Evolutionary conservation across 2,797 vertebrate genomes (phyloP).

Genomic region (Cephalopachus bancanus): DNA sequence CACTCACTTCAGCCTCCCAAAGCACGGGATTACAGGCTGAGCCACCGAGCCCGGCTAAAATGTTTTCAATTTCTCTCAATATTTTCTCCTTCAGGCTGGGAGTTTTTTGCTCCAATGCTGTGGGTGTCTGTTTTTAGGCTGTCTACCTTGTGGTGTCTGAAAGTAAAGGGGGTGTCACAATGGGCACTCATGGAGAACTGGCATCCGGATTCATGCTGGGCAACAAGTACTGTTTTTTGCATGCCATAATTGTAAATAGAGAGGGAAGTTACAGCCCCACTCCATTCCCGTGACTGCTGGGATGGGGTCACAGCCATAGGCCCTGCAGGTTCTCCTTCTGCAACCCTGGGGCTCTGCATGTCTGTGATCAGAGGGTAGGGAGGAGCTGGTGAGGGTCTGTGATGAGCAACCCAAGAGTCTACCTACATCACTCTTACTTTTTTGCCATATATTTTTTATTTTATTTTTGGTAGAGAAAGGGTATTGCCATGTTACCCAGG

Average conservation of each 20-base stretch:
- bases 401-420: not conserved
- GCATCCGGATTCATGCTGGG: slow-evolving; percentile 93
- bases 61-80: slow-evolving; percentile 93
- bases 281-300: slow-evolving; percentile 87
- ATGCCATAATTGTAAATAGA: slow-evolving; percentile 91
- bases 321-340: slow-evolving; percentile 77
- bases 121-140: slow-evolving; percentile 85
- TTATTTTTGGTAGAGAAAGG: not conserved
- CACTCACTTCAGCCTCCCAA: too few relatives aligned
- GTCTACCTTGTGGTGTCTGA: slow-evolving; percentile 91
- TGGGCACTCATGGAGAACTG: slow-evolving; percentile 94
- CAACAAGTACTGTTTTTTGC: slow-evolving; percentile 94
- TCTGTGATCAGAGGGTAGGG: not conserved
- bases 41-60: slow-evolving; percentile 82
- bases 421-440: not conserved
- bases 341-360: not conserved
- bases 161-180: slow-evolving; percentile 94
- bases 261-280: slow-evolving; percentile 83
- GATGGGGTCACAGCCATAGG: slow-evolving; percentile 94
- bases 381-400: not conserved
- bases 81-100: slow-evolving; percentile 95
- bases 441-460: not conserved
- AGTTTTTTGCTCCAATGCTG: slow-evolving; percentile 91
- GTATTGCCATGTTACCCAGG: not conserved
- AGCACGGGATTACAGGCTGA: too few relatives aligned